Base-by-base conservation (phyloP, 2,888 invertebrate species). In the Odontocolon sp. region DNA sequence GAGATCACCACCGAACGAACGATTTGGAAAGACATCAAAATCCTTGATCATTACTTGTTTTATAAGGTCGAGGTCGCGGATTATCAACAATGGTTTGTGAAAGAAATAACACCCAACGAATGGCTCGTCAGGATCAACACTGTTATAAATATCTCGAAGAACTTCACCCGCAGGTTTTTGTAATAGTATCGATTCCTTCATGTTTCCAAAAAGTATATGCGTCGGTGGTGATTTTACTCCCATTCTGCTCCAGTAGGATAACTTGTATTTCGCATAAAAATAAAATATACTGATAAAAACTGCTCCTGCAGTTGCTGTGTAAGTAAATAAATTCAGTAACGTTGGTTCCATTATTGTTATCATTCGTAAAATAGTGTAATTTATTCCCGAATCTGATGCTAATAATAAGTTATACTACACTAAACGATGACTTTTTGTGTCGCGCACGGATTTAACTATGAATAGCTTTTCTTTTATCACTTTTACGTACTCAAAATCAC, bases 41-140 rank as follows among this genome's bases (percentile, higher is more conserved):
- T 92, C 92, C 75, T 91, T 92, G 0, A 92, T 88, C 75, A 92
- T 78, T 16, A 92, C 82, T 6, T 87, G 82, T 72, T 92, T 92
- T 1, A 92, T 88, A 2, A 92, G 72, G 45, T 91, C 88, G 0
- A 91, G 90, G 78, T 90, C 88, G 66, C 90, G 85, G 0, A 92
- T 31, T 2, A 92, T 78, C 6, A 92, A 77, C 40, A 87, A 84
- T 0, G 92, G 92, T 64, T 88, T 90, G 42, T 91, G 89, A 36
- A 92, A 90, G 9, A 91, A 86, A 66, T 91, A 92, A 42, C 92
- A 89, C 1, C 92, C 92, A 36, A 92, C 90, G 77, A 87, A 91
- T 0, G 83, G 84, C 18, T 83, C 86, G 1, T 83, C 71, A 0
- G 81, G 57, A 16, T 82, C 72, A 2, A 83, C 85, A 28, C 61